Evolutionary conservation across 2,797 vertebrate species (phyloP).

Genomic region (Phrynocephalus vlangalii): DNA sequence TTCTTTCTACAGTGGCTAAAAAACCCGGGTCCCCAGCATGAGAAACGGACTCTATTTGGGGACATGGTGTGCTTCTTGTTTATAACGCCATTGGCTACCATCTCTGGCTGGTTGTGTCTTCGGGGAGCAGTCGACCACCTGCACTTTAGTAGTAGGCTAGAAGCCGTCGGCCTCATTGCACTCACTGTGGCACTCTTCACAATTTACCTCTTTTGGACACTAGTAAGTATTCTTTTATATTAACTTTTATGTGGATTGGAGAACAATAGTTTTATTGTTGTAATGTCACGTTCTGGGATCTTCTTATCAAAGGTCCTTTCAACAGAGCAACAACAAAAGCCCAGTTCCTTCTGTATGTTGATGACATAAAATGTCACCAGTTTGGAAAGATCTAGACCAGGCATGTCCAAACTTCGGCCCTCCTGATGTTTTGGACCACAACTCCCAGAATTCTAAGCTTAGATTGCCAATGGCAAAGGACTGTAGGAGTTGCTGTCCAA

Average conservation of each 20-base stretch:
- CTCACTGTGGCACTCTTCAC: slow-evolving; percentile 90
- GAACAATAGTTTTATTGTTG: not conserved
- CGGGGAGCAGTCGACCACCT: slow-evolving; percentile 88
- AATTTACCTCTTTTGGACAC: slow-evolving; percentile 91
- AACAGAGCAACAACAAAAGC: not conserved
- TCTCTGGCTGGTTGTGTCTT: slow-evolving; percentile 89
- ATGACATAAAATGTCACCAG: not conserved
- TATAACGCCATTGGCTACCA: slow-evolving; percentile 86
- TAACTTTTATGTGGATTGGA: not conserved
- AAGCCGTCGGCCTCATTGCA: slow-evolving; percentile 88
- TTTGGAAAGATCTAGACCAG: not conserved
- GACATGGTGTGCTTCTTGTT: slow-evolving; percentile 90
- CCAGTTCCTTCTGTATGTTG: not conserved
- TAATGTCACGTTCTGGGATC: not conserved
- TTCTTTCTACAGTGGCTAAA: slow-evolving; percentile 81
- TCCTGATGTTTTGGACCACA: too few species aligned
- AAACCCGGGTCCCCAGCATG: slow-evolving; percentile 84
- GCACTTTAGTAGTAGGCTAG: slow-evolving; percentile 87
- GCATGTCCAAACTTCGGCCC: too few species aligned
- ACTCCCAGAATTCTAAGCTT: too few species aligned
- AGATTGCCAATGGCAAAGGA: too few species aligned
- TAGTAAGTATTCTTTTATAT: slow-evolving; percentile 77
- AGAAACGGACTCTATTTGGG: slow-evolving; percentile 87
- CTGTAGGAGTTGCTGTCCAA: too few species aligned
- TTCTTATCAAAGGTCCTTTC: not conserved